Conservation (phyloP, 2,888 invertebrate genomes). For the Disparrhopalites patrizii region DNA sequence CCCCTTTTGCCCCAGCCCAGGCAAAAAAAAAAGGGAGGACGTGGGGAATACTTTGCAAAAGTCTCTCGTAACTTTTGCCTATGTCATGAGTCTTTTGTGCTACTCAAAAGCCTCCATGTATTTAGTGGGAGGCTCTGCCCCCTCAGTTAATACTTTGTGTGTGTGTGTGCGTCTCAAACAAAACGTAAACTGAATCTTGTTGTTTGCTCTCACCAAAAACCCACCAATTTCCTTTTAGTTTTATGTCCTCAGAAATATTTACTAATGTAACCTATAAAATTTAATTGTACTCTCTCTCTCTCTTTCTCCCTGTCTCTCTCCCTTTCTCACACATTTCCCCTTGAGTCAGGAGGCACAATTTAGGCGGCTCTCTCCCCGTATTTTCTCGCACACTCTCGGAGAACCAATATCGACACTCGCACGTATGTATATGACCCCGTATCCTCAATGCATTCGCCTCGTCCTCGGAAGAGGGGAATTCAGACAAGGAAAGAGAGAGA, state of each 20-base stretch:
- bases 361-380: too few relatives aligned
- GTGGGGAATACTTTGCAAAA: not conserved
- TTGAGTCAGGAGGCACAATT: too few relatives aligned
- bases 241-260: slow-evolving; percentile 17
- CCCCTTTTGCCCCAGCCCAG: not conserved
- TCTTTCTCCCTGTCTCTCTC: too few relatives aligned
- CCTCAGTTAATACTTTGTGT: not conserved
- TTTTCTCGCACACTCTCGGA: too few relatives aligned
- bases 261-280: slow-evolving; percentile 20
- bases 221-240: slow-evolving; percentile 15
- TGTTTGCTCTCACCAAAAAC: not conserved
- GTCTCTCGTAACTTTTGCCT: not conserved
- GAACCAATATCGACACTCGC: too few relatives aligned
- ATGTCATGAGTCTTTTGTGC: not conserved
- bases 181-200: slow-evolving; percentile 5
- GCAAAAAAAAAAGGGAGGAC: not conserved
- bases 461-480: too few relatives aligned
- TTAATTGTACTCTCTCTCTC: slow-evolving; percentile 19
- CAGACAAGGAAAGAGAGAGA: too few relatives aligned
- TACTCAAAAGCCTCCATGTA: not conserved
- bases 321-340: too few relatives aligned
- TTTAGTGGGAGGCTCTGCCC: too few relatives aligned
- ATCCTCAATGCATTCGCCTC: too few relatives aligned
- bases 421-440: too few relatives aligned
- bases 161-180: not conserved